Evolutionary conservation across 1,140 invertebrate genomes (phyloP).

Genomic region (Pseudomyrmex cubaensis): DNA sequence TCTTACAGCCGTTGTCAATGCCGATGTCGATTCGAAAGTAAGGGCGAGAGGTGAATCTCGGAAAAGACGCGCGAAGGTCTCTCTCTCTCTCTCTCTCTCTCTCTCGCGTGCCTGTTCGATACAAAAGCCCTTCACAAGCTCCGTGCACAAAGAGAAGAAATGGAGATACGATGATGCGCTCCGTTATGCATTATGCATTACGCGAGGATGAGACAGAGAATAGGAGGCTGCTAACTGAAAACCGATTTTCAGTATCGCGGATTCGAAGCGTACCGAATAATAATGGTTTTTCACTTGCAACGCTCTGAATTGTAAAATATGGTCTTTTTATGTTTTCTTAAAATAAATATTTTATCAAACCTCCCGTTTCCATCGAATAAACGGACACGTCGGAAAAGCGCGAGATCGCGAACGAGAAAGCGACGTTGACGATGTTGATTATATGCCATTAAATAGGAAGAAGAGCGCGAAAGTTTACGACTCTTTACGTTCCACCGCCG

Average conservation of each 20-base stretch:
- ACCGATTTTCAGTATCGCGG: conserved; percentile 67
- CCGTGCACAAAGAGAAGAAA: conserved; percentile 64
- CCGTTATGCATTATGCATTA: conserved; percentile 75
- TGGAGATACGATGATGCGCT: conserved; percentile 76
- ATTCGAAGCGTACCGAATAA: conserved; percentile 1
- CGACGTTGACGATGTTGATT: neutral
- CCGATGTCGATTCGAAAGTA: conserved; percentile 55
- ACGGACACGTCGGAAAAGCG: too few species aligned
- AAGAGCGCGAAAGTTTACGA: conserved; percentile 49
- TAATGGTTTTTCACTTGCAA: too few species aligned
- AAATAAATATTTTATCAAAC: conserved; percentile 59
- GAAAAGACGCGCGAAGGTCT: conserved; percentile 36
- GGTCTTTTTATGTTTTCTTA: conserved; percentile 61
- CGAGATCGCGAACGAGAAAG: neutral
- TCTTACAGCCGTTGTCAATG: conserved; percentile 78
- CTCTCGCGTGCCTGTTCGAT: conserved; percentile 47
- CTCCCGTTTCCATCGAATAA: too few species aligned
- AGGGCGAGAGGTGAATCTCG: conserved; percentile 24
- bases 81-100: neutral
- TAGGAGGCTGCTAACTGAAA: conserved; percentile 66
- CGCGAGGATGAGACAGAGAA: conserved; percentile 23
- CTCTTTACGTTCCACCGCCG: conserved; percentile 50
- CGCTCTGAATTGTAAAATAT: too few species aligned
- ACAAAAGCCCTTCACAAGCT: conserved; percentile 55
- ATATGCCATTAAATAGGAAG: conserved; percentile 3